A percentile compares a stretch with the other conserved stretches of the same genome.
These are phyloP conservation scores for Drosophila baimaii DNA, from an alignment of 1,140 invertebrate genomes.

Conservation along the genomic window DNA sequence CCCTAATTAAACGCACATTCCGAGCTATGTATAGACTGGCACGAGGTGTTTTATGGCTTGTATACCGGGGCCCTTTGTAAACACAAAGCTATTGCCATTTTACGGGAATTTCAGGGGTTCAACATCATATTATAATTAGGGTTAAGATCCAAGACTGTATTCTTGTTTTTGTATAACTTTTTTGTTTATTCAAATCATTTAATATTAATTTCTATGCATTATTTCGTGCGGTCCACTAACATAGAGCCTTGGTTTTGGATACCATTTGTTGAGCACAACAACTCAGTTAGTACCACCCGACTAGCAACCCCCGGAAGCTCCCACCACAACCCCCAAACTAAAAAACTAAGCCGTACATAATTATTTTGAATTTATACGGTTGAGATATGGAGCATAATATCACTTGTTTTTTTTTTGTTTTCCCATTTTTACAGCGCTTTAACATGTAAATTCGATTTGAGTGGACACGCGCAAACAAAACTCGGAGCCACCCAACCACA, in stretches of 20 bases:
- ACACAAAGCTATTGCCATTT: constrained; percentile 1
- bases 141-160: constrained; percentile 27
- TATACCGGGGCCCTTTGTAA: constrained; percentile 31
- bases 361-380: constrained; percentile 71
- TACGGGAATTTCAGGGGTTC: background rate
- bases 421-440: constrained; percentile 69
- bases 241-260: background rate
- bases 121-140: constrained; percentile 19
- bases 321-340: background rate
- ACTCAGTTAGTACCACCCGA: constrained; percentile 51
- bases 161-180: background rate
- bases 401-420: constrained; percentile 12
- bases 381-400: constrained; percentile 54
- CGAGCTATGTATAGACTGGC: constrained; percentile 28
- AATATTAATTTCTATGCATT: constrained; percentile 7
- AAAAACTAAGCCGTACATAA: constrained; percentile 36
- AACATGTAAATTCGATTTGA: constrained; percentile 81
- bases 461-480: constrained; percentile 39
- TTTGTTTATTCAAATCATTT: background rate
- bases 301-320: too few species aligned
- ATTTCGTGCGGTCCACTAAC: constrained; percentile 3
- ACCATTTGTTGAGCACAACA: constrained; percentile 45
- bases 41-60: background rate
- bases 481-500: constrained; percentile 45
- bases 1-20: constrained; percentile 80